A percentile compares a stretch with the other conserved stretches of the same genome.
These are phyloP conservation scores for Meriones psammophilus DNA, from an alignment of 2,797 vertebrate genomes.

Conservation along the genomic window DNA sequence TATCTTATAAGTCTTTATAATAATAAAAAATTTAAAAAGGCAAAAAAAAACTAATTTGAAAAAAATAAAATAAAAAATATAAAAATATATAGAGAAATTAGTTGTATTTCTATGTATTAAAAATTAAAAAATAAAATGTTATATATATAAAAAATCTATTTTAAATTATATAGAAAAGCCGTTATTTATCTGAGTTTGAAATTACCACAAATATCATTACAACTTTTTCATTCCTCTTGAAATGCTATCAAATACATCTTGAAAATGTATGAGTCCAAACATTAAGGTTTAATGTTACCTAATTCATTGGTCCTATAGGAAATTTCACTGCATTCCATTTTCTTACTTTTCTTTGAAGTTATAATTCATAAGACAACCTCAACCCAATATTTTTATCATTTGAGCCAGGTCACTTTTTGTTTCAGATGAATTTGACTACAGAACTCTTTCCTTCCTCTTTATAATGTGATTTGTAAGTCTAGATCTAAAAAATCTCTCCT, in stretches of 20 bases:
- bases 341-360: neutral
- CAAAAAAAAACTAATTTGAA: too few relatives aligned
- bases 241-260: neutral
- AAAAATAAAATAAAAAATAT: too few relatives aligned
- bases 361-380: neutral
- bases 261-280: neutral
- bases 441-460: neutral
- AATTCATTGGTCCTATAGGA: neutral
- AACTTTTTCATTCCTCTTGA: neutral
- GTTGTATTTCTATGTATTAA: too few relatives aligned
- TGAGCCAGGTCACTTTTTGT: neutral
- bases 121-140: too few relatives aligned
- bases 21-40: too few relatives aligned
- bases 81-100: too few relatives aligned
- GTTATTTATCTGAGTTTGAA: slow-evolving; percentile 11
- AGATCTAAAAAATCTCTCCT: neutral
- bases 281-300: neutral
- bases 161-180: neutral
- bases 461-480: neutral
- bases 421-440: neutral
- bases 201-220: neutral
- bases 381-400: neutral
- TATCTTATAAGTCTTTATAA: too few relatives aligned
- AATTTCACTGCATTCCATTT: neutral
- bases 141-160: neutral